Evolutionary conservation across 2,797 vertebrate species (phyloP).

Genomic region (Oophaga sylvatica): DNA sequence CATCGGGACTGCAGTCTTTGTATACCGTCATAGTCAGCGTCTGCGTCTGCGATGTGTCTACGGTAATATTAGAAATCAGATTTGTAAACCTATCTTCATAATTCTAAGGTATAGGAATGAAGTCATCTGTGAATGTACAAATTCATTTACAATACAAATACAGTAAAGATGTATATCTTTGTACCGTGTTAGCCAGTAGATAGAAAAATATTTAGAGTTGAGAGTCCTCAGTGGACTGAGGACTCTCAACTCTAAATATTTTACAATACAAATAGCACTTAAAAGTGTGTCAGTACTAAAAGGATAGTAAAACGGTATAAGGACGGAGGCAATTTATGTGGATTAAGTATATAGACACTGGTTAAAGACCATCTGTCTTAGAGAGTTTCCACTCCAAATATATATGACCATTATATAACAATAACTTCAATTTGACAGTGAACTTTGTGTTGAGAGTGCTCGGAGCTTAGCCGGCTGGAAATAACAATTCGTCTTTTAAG

Average conservation of each 20-base stretch:
- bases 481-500: slow-evolving; percentile 13
- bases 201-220: too few species aligned
- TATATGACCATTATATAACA: slow-evolving; percentile 24
- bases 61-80: neutral
- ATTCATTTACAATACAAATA: slow-evolving; percentile 15
- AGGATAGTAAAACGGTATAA: slow-evolving; percentile 8
- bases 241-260: too few species aligned
- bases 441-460: neutral
- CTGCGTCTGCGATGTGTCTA: neutral
- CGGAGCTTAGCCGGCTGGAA: slow-evolving; percentile 8
- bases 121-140: slow-evolving; percentile 13
- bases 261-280: slow-evolving; percentile 10
- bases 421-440: slow-evolving; percentile 29
- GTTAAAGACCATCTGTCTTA: slow-evolving; percentile 27
- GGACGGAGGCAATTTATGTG: slow-evolving; percentile 28
- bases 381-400: slow-evolving; percentile 11
- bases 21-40: neutral
- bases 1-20: neutral
- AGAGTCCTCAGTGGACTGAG: too few species aligned
- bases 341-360: slow-evolving; percentile 25
- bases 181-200: too few species aligned
- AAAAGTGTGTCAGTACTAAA: slow-evolving; percentile 20
- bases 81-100: slow-evolving; percentile 1
- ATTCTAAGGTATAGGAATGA: neutral
- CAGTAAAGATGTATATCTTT: too few species aligned